Evolutionary conservation across 2,113 vertebrate genomes (phyloP).

Genomic region (Rhynchomys soricoides): DNA sequence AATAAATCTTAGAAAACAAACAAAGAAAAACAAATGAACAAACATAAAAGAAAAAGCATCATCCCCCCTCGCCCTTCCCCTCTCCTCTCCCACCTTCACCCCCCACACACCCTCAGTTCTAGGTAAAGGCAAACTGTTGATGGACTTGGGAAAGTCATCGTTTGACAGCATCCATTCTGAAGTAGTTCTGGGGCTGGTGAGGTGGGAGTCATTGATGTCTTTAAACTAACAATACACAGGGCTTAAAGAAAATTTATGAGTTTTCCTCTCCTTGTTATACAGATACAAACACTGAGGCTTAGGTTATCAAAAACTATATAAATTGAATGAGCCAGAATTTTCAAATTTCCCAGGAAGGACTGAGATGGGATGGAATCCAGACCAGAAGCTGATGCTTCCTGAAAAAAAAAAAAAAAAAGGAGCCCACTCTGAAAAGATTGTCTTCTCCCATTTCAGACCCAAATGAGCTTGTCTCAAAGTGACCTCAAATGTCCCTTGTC

Average conservation of each 20-base stretch:
- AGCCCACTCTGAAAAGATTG: no score
- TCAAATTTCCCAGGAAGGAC: background rate
- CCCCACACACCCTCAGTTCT: no score
- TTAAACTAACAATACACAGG: background rate
- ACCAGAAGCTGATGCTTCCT: background rate
- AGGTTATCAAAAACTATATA: background rate
- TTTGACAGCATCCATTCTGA: background rate
- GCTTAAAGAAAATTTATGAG: conserved; percentile 9
- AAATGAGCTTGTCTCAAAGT: background rate
- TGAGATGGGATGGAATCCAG: background rate
- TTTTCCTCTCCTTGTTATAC: conserved; percentile 9
- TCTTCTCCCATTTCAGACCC: background rate
- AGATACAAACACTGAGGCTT: background rate
- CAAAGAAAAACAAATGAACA: background rate
- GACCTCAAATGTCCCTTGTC: background rate
- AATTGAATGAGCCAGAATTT: background rate
- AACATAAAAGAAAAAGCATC: no score
- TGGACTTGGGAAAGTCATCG: background rate
- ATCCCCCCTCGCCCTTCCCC: no score
- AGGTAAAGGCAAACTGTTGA: background rate
- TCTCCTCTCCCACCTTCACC: no score
- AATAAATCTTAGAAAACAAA: no score
- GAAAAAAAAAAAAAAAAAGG: no score
- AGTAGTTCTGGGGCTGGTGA: background rate
- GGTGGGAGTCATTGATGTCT: background rate